Base-by-base conservation (phyloP, 2,113 vertebrate species). In the Guaruba guarouba region DNA sequence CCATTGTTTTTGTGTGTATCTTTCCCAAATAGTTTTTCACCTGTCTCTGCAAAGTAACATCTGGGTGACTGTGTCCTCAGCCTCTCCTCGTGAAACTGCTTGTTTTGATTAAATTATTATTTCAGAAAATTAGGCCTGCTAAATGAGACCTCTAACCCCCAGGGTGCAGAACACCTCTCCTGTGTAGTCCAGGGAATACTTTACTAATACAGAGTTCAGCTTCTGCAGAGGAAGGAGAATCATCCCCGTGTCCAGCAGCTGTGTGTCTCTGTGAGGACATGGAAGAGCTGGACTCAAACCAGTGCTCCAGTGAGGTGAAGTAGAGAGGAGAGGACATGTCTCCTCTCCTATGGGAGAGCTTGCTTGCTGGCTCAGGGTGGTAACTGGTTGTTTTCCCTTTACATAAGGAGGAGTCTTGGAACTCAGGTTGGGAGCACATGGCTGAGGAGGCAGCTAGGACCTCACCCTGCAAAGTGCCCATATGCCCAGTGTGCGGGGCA, bases 401-500 rank as follows among this genome's bases (percentile, higher is more conserved):
- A 27, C 33, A 29, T 35, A 29, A 91, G 82, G 35, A 81, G 10
- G 33, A 67, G 33, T 24, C 29, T 29, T 70, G 49, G 64, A 66
- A 18, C 14, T 79, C 10, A 4, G 74, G 23, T 7, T 63, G 86
- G 83, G 71, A 91, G 63, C 22, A 10, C 0, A 0, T 61, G 64
- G 13, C 64, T 41, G 24, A 46, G 78, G 74, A 22, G 29, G 35
- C 22, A 33, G 2, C 15, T 13, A 78, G 78, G 70, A 18, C 20
- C 51, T 70, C 37, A 5, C 37, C 86, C 57, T 33, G n/a, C 52
- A 11, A 4, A 37, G 74, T 4, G 31, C 75, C 33, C 13, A 0
- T 0, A 0, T 39, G 33, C 7, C 62, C 44, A 0, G 1, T 0
- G 17, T 37, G 69, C 78, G 5, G 52, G 29, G n/a, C 2, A 4